phyloP scores from a whole-genome alignment of 2,888 invertebrate genomes.

The Syrista parreyssii region DNA sequence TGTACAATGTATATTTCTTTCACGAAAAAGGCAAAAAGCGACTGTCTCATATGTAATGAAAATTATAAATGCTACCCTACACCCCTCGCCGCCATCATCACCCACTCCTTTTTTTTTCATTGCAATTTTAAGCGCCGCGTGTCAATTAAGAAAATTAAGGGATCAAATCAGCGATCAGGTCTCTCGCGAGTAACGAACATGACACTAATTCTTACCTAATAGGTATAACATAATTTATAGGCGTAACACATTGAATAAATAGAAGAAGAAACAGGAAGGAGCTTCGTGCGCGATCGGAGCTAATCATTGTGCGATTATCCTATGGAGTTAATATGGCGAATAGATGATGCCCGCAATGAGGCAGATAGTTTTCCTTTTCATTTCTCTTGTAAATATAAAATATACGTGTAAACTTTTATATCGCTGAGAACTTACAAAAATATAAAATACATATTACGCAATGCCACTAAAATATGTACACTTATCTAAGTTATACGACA shows the following conservation, averaged over 20 bases:
- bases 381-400: slow-evolving; percentile 37
- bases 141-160: background rate
- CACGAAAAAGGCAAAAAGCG: too few relatives aligned
- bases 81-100: background rate
- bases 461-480: slow-evolving; percentile 51
- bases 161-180: background rate
- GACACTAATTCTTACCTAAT: slow-evolving; percentile 20
- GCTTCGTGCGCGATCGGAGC: background rate
- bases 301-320: slow-evolving; percentile 29
- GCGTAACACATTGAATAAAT: slow-evolving; percentile 5
- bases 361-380: slow-evolving; percentile 24
- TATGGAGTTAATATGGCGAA: slow-evolving; percentile 30
- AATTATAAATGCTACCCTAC: background rate
- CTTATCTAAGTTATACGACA: slow-evolving; percentile 61
- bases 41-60: background rate
- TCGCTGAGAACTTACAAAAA: slow-evolving; percentile 41
- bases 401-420: slow-evolving; percentile 49
- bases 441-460: slow-evolving; percentile 28
- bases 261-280: background rate
- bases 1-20: too few relatives aligned
- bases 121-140: background rate
- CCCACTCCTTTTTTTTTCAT: background rate
- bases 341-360: slow-evolving; percentile 11
- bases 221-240: slow-evolving; percentile 9
- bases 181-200: slow-evolving; percentile 29